Evolutionary conservation across 2,113 vertebrate species (phyloP).

Genomic region (Uria lomvia): DNA sequence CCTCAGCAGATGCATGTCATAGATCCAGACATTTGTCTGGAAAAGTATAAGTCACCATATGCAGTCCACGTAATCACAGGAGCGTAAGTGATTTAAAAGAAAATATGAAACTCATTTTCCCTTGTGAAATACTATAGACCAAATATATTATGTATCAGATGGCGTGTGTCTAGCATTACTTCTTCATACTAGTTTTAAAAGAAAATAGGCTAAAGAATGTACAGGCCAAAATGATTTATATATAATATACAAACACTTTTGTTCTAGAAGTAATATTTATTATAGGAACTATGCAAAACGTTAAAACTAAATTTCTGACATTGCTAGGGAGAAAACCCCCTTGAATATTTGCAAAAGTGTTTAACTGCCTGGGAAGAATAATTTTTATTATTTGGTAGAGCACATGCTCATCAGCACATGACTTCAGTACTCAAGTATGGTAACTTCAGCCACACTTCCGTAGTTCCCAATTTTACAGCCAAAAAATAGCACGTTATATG

Average conservation of each 20-base stretch:
- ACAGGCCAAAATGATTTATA: neutral
- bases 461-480: neutral
- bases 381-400: neutral
- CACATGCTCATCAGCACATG: neutral
- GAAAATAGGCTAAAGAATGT: neutral
- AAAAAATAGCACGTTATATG: neutral
- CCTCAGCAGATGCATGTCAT: neutral
- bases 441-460: neutral
- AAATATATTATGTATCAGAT: neutral
- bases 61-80: neutral
- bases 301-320: neutral
- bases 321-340: neutral
- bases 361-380: neutral
- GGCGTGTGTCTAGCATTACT: neutral
- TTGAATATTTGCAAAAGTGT: neutral
- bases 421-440: slow-evolving; percentile 8
- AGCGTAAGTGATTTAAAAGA: neutral
- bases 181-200: neutral
- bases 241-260: neutral
- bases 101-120: neutral
- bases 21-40: neutral
- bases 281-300: neutral
- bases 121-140: neutral
- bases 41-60: neutral
- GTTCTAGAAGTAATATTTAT: neutral